Evolutionary conservation across 2,797 vertebrate genomes (phyloP), one percentile per base, ranked within the genome.

Genomic region (Cuculus canorus): DNA sequence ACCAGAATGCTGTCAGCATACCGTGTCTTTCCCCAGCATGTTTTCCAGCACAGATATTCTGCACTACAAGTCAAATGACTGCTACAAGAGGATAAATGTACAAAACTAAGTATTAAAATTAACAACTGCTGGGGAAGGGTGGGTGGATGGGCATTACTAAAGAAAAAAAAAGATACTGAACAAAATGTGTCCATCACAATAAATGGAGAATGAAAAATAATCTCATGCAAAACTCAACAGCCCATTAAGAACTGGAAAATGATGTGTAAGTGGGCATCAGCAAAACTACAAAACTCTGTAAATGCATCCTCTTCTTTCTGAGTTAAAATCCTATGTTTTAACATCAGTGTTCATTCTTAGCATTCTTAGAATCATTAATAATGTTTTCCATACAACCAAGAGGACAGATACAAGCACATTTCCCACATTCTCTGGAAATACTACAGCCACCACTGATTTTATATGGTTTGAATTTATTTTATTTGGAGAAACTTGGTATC

Each of bases 131-230:
- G 4, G 14, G 16, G 14, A 61, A 47, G 14, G 8, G 4, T 3
- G 19, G 5, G 10, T 32, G 53, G 53, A 28, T 10, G 3, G 39
- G 11, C 5, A 13, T 43, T 17, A 56, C 73, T 12, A 7, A 35
- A 16, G 25, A 17, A n/a, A 13, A 10, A 17, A 13, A 32, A 22
- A 37, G 5, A 22, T 4, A 27, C 6, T 13, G 33, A 61, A 68
- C 17, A 35, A 59, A 70, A 43, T 0, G 1, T 24, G 10, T n/a
- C 12, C 11, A 22, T 9, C 16, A 18, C 5, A 3, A 13, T 71
- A 68, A 52, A 53, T 1, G 7, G 2, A 61, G 11, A 82, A 23
- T 33, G 6, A 89, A 83, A 88, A 75, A n/a, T 30, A 53, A 66
- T 33, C 9, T 61, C 13, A 52, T 8, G 3, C 30, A 35, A 68